Percentiles rank a stretch among this genome's conserved stretches.
phyloP scores from a whole-genome alignment of 2,113 vertebrate species.

The Python bivittatus region DNA sequence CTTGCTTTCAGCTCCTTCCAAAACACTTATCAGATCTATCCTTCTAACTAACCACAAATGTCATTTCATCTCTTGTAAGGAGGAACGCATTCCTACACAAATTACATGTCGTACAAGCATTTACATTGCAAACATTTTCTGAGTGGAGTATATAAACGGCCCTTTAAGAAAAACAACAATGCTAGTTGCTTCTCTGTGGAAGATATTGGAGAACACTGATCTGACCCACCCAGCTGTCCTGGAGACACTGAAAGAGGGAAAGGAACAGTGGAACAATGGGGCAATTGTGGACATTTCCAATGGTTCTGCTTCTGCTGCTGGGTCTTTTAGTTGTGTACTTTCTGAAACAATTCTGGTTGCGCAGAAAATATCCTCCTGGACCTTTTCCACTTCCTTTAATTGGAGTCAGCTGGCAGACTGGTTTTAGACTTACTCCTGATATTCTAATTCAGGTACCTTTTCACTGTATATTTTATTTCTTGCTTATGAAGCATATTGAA shows the following conservation, averaged over 20 bases:
- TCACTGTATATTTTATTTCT: not conserved
- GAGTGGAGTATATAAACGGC: not conserved
- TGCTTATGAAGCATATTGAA: not conserved
- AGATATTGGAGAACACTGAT: not conserved
- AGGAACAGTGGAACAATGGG: not conserved
- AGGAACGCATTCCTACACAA: not conserved
- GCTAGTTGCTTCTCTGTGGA: not conserved
- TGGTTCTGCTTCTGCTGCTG: not conserved
- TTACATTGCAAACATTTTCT: not conserved
- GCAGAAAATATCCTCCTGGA: not conserved
- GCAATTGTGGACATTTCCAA: not conserved
- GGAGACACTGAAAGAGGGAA: not conserved
- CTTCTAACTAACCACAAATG: not conserved
- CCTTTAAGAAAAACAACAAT: too few relatives aligned
- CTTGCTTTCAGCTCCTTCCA: not conserved
- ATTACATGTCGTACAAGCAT: not conserved
- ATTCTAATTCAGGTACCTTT: not conserved
- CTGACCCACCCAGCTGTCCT: not conserved
- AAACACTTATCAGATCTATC: not conserved
- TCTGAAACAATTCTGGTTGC: not conserved
- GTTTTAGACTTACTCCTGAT: not conserved
- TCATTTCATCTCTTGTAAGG: not conserved
- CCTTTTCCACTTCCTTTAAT: not conserved
- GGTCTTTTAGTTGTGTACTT: not conserved
- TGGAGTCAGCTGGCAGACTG: not conserved